Percentiles rank a stretch among this genome's conserved stretches.
phyloP scores from a whole-genome alignment of 1,140 invertebrate genomes.

The Drosophila orosa region DNA sequence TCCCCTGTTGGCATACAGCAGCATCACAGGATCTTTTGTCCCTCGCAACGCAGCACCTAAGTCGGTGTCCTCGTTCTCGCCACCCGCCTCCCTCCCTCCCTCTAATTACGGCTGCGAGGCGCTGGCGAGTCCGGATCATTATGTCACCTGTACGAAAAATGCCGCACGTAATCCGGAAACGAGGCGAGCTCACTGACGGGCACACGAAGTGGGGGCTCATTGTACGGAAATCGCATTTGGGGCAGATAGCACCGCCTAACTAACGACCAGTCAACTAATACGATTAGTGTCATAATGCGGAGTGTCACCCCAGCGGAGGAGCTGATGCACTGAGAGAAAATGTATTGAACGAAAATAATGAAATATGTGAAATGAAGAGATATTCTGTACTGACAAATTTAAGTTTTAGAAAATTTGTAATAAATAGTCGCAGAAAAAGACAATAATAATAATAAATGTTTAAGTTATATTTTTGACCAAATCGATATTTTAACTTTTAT shows the following conservation, averaged over 20 bases:
- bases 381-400: no score
- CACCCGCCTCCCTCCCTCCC: neutral
- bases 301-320: constrained; percentile 28
- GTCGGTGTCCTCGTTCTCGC: neutral
- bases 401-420: no score
- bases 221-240: constrained; percentile 77
- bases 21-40: constrained; percentile 40
- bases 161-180: constrained; percentile 75
- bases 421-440: neutral
- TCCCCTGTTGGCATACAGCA: constrained; percentile 19
- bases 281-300: constrained; percentile 75
- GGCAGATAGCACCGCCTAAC: constrained; percentile 63
- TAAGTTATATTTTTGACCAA: no score
- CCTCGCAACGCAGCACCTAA: constrained; percentile 5
- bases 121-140: constrained; percentile 63
- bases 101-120: constrained; percentile 64
- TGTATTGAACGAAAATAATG: no score
- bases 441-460: neutral
- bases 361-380: no score
- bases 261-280: constrained; percentile 72
- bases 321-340: neutral
- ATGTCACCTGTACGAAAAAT: constrained; percentile 77
- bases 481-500: no score
- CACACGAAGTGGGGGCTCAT: constrained; percentile 50
- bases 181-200: constrained; percentile 24